Evolutionary conservation across 2,888 invertebrate genomes (phyloP).

Genomic region (Macrophya alboannulata): DNA sequence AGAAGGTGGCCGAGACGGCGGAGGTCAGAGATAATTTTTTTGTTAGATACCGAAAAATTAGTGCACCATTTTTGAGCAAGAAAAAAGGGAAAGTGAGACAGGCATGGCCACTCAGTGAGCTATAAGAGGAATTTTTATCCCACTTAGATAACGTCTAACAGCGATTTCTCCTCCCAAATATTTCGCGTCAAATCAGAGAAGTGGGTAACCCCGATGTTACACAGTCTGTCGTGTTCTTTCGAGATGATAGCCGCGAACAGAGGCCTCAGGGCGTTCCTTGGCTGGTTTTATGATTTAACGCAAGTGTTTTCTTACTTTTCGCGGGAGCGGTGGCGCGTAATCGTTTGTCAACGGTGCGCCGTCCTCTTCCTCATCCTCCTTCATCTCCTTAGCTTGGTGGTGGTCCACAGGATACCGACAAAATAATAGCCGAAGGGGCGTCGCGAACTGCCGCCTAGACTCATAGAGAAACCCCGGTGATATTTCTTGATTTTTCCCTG

Average conservation of each 20-base stretch:
- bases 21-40: not conserved
- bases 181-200: constrained; percentile 43
- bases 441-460: constrained; percentile 38
- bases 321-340: constrained; percentile 69
- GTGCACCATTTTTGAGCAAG: not conserved
- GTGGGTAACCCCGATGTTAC: constrained; percentile 9
- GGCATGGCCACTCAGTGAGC: not conserved
- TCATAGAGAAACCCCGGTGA: constrained; percentile 37
- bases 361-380: constrained; percentile 49
- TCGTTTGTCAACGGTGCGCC: constrained; percentile 73
- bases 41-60: not conserved
- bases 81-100: not conserved
- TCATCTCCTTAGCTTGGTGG: not conserved
- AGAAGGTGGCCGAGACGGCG: not conserved
- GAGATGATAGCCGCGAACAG: constrained; percentile 33
- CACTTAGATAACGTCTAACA: not conserved
- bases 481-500: constrained; percentile 40
- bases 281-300: constrained; percentile 72
- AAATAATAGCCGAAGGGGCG: constrained; percentile 50
- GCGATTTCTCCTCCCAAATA: not conserved
- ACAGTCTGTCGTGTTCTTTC: not conserved
- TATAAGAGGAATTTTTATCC: not conserved
- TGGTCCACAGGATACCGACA: constrained; percentile 9
- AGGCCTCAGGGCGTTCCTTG: constrained; percentile 44
- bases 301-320: constrained; percentile 73